Evolutionary conservation across 1,140 invertebrate genomes (phyloP), one percentile per base, ranked within the genome.

Genomic region (Lucilia sericata): DNA sequence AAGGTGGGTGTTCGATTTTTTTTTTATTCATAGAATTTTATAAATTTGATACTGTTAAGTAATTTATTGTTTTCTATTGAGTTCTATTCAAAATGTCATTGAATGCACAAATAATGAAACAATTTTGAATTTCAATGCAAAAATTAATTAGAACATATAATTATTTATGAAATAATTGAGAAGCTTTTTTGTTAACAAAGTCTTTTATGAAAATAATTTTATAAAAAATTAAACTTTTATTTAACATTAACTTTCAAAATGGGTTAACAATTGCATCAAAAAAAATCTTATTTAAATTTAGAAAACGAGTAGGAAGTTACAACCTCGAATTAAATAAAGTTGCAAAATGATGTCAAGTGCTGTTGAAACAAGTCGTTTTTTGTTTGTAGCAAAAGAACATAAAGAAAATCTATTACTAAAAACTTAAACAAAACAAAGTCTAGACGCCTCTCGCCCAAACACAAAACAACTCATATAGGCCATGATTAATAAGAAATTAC

Each of bases 391-490:
- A 70, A 70, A 70, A 42, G 55, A 17, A 60, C 14, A n/a, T 2
- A 60, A 60, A 60, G 55, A 17, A 60, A 60, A 60, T 2, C 13
- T 60, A 21, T 70, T 70, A 70, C 1, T 19, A 10, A 5, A 19
- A 70, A 25, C n/a, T 25, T 1, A 17, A 60, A n/a, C 2, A 14
- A 60, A 60, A 25, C 65, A 70, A 70, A 70, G 65, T 70, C 65
- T 70, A 70, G 65, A 70, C 65, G 65, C 65, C 65, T 25, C 65
- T 70, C 65, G 65, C 65, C 65, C 19, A 70, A 70, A 25, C 65
- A 25, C 17, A 55, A 17, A 4, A 55, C 51, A 55, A 55, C 12
- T 14, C 12, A 55, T 55, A 10, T 42, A 42, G 17, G 51, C 17
- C 12, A 55, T 55, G 51, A 55, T 55, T 55, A 55, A 55, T 17